phyloP scores from a whole-genome alignment of 64 coral and sea anemone genomes.

The Hydrozoanthus tunicans region DNA sequence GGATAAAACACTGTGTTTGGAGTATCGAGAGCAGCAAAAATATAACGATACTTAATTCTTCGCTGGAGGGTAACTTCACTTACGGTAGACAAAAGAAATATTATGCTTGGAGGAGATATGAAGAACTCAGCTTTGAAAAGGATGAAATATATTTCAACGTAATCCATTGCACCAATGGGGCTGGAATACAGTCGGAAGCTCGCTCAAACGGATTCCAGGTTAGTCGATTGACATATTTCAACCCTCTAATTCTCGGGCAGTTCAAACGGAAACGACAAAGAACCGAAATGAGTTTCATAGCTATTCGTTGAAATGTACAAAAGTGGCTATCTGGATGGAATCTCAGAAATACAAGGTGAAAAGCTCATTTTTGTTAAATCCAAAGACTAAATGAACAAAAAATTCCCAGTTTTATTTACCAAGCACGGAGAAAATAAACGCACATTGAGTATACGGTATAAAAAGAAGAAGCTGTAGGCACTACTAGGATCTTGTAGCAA shows the following conservation, averaged over 20 bases:
- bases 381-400: no score
- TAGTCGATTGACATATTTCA: background rate
- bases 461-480: no score
- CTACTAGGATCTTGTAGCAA: background rate
- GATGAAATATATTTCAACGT: slow-evolving; percentile 61
- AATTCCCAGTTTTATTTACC: no score
- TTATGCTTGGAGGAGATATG: slow-evolving; percentile 15
- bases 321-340: no score
- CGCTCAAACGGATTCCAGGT: slow-evolving; percentile 66
- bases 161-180: slow-evolving; percentile 49
- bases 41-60: background rate
- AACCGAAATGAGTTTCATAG: no score
- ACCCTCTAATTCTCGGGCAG: no score
- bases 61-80: background rate
- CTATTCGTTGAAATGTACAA: no score
- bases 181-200: slow-evolving; percentile 16
- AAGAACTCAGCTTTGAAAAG: slow-evolving; percentile 1
- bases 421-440: no score
- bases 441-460: no score
- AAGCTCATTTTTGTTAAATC: no score
- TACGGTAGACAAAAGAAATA: slow-evolving; percentile 30
- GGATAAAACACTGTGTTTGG: slow-evolving; percentile 54
- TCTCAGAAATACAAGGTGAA: no score
- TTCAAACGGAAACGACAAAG: no score
- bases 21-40: slow-evolving; percentile 42